Conservation (phyloP, 2,888 invertebrate species). For the Plebejus anna region DNA sequence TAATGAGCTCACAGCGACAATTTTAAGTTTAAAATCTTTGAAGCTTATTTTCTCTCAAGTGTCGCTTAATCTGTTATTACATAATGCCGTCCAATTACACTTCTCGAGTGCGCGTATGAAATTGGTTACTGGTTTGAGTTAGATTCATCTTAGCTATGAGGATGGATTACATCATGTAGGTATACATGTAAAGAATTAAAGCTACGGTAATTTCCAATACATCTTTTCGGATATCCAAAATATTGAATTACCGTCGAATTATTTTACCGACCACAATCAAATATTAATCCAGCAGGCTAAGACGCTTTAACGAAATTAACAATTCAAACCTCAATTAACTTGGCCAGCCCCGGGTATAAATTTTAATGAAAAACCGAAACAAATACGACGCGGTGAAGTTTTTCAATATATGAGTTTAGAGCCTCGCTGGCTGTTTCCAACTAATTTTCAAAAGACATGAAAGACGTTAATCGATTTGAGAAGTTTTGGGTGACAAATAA, state of each 20-base stretch:
- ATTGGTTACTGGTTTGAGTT: not conserved
- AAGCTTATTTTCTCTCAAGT: too few relatives aligned
- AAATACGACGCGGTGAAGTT: not conserved
- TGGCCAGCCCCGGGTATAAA: not conserved
- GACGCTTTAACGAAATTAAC: constrained; percentile 7
- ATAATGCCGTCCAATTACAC: not conserved
- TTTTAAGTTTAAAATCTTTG: too few relatives aligned
- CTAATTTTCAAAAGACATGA: constrained; percentile 27
- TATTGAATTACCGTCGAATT: not conserved
- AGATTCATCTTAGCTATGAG: not conserved
- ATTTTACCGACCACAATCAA: constrained; percentile 12
- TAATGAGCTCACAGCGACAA: too few relatives aligned
- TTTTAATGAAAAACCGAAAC: constrained; percentile 13
- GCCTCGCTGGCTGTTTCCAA: constrained; percentile 17
- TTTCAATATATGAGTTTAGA: constrained; percentile 17
- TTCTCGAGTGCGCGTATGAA: not conserved
- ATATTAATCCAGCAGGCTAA: not conserved
- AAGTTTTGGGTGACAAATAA: constrained; percentile 35
- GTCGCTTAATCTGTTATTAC: too few relatives aligned
- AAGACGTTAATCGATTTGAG: constrained; percentile 34
- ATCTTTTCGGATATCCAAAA: not conserved
- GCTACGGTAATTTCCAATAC: not conserved
- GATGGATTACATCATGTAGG: not conserved
- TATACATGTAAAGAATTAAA: not conserved
- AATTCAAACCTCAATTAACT: constrained; percentile 15